A percentile compares a stretch with the other conserved stretches of the same genome.
Conservation (phyloP, 2,797 vertebrate genomes). For the Smutsia temminckii region DNA sequence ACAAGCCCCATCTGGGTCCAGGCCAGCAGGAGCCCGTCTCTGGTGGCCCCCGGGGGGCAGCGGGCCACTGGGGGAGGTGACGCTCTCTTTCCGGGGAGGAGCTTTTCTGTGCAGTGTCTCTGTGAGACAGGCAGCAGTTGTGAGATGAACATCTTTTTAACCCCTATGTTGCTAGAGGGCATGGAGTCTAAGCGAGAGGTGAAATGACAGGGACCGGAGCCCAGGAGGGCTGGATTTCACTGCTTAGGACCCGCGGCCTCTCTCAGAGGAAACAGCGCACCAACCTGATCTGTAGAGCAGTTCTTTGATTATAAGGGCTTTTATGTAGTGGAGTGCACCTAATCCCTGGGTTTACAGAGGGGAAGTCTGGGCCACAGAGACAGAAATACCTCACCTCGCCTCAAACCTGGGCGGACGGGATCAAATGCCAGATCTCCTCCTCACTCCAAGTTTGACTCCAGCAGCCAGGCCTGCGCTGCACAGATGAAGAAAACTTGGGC, state of each 20-base stretch:
- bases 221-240: background rate
- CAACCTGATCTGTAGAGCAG: background rate
- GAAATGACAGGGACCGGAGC: background rate
- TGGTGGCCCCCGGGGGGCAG: accelerated
- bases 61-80: too few relatives aligned
- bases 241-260: background rate
- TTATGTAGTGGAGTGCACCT: background rate
- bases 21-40: background rate
- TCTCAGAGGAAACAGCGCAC: background rate
- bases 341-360: background rate
- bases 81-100: background rate
- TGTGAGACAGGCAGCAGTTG: background rate
- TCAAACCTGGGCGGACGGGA: background rate
- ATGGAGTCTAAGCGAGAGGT: background rate
- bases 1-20: background rate
- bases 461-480: background rate
- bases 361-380: background rate
- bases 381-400: background rate
- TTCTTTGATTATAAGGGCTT: background rate
- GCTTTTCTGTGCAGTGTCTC: background rate
- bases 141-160: background rate
- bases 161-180: background rate
- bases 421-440: background rate
- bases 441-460: background rate
- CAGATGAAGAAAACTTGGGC: background rate